These are phyloP conservation scores for Mesorhabditis belari DNA, from an alignment of 2,888 invertebrate species.

Conservation along the genomic window DNA sequence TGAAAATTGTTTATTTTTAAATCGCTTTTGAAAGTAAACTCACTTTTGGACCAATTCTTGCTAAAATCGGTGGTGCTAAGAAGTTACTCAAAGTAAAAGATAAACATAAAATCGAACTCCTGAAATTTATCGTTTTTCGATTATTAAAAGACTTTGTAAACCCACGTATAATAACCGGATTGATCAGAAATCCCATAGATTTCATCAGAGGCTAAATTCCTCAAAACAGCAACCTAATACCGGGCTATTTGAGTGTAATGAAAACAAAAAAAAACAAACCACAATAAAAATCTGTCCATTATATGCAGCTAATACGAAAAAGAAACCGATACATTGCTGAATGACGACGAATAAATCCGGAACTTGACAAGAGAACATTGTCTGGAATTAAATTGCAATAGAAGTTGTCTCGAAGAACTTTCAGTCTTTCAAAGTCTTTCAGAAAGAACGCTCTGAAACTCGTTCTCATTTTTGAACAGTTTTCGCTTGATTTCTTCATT, in stretches of 20 bases:
- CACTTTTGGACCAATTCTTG: background rate
- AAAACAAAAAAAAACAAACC: background rate
- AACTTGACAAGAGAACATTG: background rate
- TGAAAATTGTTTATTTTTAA: no score
- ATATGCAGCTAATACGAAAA: background rate
- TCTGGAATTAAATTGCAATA: no score
- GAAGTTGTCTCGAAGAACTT: no score
- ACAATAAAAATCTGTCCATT: background rate
- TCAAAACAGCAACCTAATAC: background rate
- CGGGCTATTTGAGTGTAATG: no score
- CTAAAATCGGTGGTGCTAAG: background rate
- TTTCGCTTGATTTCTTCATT: no score
- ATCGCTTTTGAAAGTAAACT: background rate
- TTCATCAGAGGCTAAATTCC: background rate
- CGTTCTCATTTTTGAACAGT: no score
- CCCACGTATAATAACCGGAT: background rate
- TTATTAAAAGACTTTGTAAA: no score
- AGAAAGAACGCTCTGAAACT: no score
- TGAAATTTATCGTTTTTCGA: background rate
- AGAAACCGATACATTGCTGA: background rate
- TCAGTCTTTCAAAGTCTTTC: no score
- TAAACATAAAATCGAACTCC: background rate
- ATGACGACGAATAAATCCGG: background rate
- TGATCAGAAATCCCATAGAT: background rate
- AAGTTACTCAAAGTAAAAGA: background rate